Conservation (phyloP, 2,113 vertebrate species). For the Periophthalmodon schlosseri region DNA sequence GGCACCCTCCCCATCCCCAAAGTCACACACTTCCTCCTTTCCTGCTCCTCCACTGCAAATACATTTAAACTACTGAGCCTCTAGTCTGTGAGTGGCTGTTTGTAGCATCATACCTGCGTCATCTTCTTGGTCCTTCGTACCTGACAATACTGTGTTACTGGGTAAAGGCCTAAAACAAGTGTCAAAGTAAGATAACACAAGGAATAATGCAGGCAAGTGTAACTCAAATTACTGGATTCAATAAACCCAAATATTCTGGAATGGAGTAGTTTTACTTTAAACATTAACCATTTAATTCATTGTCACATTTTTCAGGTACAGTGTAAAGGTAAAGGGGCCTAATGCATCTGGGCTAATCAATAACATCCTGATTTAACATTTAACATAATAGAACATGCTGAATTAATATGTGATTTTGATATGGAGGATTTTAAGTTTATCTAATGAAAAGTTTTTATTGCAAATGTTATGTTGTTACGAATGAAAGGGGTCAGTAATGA, state of each 20-base stretch:
- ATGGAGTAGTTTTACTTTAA: background rate
- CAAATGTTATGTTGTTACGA: background rate
- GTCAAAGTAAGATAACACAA: slow-evolving; percentile 19
- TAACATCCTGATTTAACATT: too few relatives aligned
- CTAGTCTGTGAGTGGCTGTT: slow-evolving; percentile 44
- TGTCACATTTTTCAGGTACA: background rate
- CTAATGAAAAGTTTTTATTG: background rate
- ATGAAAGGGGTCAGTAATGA: background rate
- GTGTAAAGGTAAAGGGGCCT: background rate
- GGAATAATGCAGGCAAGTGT: slow-evolving; percentile 30
- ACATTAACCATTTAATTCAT: background rate
- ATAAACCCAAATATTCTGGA: background rate
- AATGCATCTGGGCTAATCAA: background rate
- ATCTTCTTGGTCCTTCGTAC: slow-evolving; percentile 15
- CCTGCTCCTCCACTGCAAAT: slow-evolving; percentile 61
- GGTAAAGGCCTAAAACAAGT: slow-evolving; percentile 45
- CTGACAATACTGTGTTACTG: slow-evolving; percentile 36
- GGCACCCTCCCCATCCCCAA: slow-evolving; percentile 78
- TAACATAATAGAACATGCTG: background rate
- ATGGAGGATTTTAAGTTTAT: background rate
- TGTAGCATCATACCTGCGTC: slow-evolving; percentile 69
- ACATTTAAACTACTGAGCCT: slow-evolving; percentile 67
- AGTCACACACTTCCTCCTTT: slow-evolving; percentile 74
- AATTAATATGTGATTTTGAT: background rate
- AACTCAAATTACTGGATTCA: background rate